Evolutionary conservation across 2,797 vertebrate genomes (phyloP), one percentile per base, ranked within the genome.

Genomic region (Fistularia tabacaria): DNA sequence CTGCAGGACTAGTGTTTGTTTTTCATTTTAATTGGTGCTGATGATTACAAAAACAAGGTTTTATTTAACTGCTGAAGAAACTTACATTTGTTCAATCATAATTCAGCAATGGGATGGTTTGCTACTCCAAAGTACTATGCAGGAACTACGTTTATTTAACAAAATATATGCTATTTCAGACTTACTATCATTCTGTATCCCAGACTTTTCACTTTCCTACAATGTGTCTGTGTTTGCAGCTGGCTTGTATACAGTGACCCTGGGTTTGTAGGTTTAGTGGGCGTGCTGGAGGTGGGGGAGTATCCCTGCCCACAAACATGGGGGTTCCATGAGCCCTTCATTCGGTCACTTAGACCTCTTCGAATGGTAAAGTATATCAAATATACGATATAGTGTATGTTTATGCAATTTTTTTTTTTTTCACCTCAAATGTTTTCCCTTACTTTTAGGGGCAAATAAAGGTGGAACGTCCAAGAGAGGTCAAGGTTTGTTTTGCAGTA

Each of bases 191-290:
- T 25, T 25, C 25, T 5, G 2, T 25, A 25, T 10, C 14, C 0
- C 11, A 36, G 12, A n/a, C 11, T 45, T 38, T 46, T 9, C 11
- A 7, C 43, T 55, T 9, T 51, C 15, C 10, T 15, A 12, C 13
- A 9, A 6, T 54, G 25, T 51, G 7, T 60, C 5, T 74, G 13
- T 71, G 42, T 66, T 10, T 76, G 13, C 57, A 98, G 97, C 54
- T 98, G 97, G 97, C 73, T 98, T 47, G 86, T 98, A 60, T 98
- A 94, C 72, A 92, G 92, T 83, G 92, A 98, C 54, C 90, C 96
- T 50, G 94, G 93, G 42, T 98, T 94, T 73, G 88, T 82, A 48
- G 96, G 95, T 36, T 49, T 93, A 0, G 80, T 95, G 36, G 92
- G 89, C 39, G 89, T 99, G 66, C 74, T 99, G 84, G 92, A 94